Base-by-base conservation (phyloP, 92 coral and sea anemone genomes). In the Phenganax subtilis region DNA sequence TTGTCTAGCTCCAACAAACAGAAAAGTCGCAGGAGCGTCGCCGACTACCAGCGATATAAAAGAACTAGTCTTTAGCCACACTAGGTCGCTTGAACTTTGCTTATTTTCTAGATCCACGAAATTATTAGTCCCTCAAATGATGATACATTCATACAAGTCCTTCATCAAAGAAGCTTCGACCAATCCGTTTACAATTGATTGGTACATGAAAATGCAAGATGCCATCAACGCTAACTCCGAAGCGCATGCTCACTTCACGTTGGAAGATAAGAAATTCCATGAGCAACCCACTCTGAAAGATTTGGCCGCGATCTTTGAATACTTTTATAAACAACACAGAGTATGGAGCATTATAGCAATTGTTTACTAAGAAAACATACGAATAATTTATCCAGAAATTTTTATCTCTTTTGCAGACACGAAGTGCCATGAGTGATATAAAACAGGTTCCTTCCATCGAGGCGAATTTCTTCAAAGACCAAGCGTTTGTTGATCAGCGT, bases 161-260 rank as follows among this genome's bases (percentile, higher is more conserved):
- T 79, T 96, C 70, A 94, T 96, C 29, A 97, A 96, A 84, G 91
- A 97, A 55, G 99, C 99, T 4, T 96, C 99, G 0, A 96, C 91
- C 0, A 97, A 90, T 75, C 99, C 99, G 10, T 96, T 96, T 75
- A 96, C 99, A 17, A 96, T 96, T 12, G 99, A 92, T 57, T 96
- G 99, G 99, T 96, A 96, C 85, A 96, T 96, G 99, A 96, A 96
- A 84, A 96, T 92, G 99, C 91, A 93, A 25, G 97, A 96, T 76
- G 92, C 92, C 74, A 91, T 97, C 66, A 97, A 96, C 55, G 84
- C 91, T 61, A 96, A 96, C 85, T 92, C 91, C 83, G 94, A 96
- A 29, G 80, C 93, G 69, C 96, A 96, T 84, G 89, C 92, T 11
- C 93, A 83, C 58, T 96, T 96, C 72, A 96, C 97, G 29, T 81